Evolutionary conservation across 2,888 invertebrate species (phyloP), one percentile per base, ranked within the genome.

Genomic region (Flexamia atlantica): DNA sequence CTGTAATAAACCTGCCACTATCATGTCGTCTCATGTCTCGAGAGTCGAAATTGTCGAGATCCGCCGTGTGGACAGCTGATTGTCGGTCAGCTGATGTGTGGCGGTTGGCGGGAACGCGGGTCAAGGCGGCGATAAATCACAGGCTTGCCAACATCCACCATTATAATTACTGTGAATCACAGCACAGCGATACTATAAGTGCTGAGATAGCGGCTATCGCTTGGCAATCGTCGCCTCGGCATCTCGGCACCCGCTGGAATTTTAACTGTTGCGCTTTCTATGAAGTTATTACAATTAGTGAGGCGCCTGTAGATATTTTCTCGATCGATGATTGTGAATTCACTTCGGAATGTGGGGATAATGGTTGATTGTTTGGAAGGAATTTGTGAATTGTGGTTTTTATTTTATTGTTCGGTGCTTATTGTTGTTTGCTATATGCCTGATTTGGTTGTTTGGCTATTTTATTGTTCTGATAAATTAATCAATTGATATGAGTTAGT

Each of bases 51-150:
- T n/a, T n/a, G n/a, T n/a, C n/a, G n/a, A n/a, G n/a, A n/a, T n/a
- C 5, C 4, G 64, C 28, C 14, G 64, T 64, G 64, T 64, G 64
- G 64, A 64, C 64, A 64, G 64, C 57, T 57, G 57, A 57, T 57
- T 46, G 46, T 46, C 53, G 53, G 14, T 23, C 53, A 53, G 53
- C 53, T 53, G 53, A 53, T 53, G 5, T 20, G 5, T 20, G 64
- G 10, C 4, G 20, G 53, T 12, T 53, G 53, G 53, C 57, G 76
- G 76, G 76, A 68, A 14, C 68, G 68, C 7, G n/a, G 40, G 70
- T 70, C 76, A 76, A 76, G 76, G 76, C 76, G 76, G 28, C 76
- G 42, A 76, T 76, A 76, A 76, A 42, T 76, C 76, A 76, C 76
- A 46, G 40, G 36, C 36, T 20, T 36, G 36, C 70, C 70, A 70